Base-by-base conservation (phyloP, 2,888 invertebrate genomes). In the Ophion obscuratus region DNA sequence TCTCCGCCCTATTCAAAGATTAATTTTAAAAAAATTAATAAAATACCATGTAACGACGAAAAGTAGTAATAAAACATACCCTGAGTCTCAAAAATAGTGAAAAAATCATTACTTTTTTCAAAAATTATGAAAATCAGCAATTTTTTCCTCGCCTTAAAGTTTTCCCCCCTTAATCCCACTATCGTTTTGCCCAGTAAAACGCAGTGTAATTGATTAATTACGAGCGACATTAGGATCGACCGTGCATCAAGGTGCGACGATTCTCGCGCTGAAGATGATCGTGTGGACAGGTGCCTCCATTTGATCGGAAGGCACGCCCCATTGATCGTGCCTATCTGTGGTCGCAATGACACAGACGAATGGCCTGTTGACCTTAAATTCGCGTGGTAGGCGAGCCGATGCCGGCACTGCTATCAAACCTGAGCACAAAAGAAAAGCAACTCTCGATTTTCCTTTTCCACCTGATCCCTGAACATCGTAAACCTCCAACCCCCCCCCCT, bases 341-440 rank as follows among this genome's bases (percentile, higher is more conserved):
- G 81, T 75, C 20, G 40, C 71, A 40, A 88, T 86, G 17, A 44
- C 20, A 76, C 81, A 86, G 53, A 80, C 76, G 88, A 93, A 94
- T n/a, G 94, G 92, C 84, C 90, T 91, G 83, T 94, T 90, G 70
- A 91, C 91, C 53, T 87, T 84, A 81, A 93, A 90, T 57, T 85
- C 74, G 77, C 85, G 83, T 84, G 84, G 84, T 24, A 20, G 68
- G 27, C 79, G 79, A 67, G 83, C 14, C n/a, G 82, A 87, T 20
- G 66, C 36, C 59, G 67, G 27, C 61, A 17, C 47, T 44, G 83
- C 17, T 57, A 44, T 40, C 36, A 85, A 17, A 86, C 78, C 87
- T 88, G 83, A 59, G 67, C 47, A 47, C 67, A 67, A 81, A 85
- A 86, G 68, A 71, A 62, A 68, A 87, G 83, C 62, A 11, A 31